Evolutionary conservation across 2,797 vertebrate species (phyloP).

Genomic region (Sebastes reedi): DNA sequence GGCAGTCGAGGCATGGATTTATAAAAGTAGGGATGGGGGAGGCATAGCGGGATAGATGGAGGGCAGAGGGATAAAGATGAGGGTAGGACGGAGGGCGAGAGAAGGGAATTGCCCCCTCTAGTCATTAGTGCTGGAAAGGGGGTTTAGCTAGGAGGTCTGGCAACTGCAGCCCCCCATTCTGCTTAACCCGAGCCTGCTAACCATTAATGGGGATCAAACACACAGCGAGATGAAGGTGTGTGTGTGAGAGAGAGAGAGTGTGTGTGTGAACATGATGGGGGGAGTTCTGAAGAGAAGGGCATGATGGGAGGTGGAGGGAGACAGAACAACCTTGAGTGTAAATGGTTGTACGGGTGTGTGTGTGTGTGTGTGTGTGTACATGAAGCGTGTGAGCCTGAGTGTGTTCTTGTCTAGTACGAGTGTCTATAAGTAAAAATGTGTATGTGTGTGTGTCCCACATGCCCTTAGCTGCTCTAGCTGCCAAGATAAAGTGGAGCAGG

Average conservation of each 20-base stretch:
- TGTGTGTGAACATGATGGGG: background rate
- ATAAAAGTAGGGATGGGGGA: constrained; percentile 51
- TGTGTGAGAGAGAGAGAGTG: background rate
- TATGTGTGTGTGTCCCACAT: constrained; percentile 10
- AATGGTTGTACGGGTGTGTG: background rate
- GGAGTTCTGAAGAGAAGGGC: constrained; percentile 15
- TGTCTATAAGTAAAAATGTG: constrained; percentile 9
- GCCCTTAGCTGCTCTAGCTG: constrained; percentile 27
- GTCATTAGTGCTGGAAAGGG: constrained; percentile 66
- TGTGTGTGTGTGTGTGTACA: background rate
- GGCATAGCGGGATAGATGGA: constrained; percentile 52
- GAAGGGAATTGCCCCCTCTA: constrained; percentile 67
- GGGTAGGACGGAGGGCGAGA: constrained; percentile 46
- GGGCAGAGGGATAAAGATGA: constrained; percentile 70
- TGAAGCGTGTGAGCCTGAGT: background rate
- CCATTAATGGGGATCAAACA: constrained; percentile 73
- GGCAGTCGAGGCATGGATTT: constrained; percentile 53
- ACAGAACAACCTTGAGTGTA: constrained; percentile 27
- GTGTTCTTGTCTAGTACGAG: constrained; percentile 4
- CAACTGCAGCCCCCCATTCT: constrained; percentile 44
- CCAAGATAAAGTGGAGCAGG: constrained; percentile 33
- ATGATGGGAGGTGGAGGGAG: constrained; percentile 16
- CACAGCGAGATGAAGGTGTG: constrained; percentile 42
- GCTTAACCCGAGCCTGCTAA: constrained; percentile 65
- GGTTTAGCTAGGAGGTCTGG: constrained; percentile 61